Percentiles rank a stretch among this genome's conserved stretches.
Conservation (phyloP, 1,140 invertebrate genomes). For the Ptiloglossa arizonensis region DNA sequence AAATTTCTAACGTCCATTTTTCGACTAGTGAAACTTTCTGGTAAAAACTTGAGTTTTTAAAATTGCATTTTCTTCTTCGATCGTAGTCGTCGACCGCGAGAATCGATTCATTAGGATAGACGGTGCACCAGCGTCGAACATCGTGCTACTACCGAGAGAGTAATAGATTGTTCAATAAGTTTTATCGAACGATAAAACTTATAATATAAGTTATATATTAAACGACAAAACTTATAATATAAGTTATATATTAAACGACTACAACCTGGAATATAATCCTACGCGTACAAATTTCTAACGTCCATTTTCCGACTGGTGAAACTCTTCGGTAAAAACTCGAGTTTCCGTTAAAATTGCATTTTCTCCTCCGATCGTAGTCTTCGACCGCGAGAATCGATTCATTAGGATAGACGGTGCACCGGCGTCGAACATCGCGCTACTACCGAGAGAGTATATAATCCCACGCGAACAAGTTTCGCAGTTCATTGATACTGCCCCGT, state of each 20-base stretch:
- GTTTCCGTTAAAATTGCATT: background rate
- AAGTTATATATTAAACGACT: no score
- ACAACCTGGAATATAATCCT: no score
- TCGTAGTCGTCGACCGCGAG: background rate
- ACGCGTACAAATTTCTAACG: no score
- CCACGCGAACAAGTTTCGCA: conserved; percentile 68
- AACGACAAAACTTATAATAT: no score
- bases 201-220: no score
- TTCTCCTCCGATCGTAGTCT: conserved; percentile 8
- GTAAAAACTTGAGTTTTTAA: no score
- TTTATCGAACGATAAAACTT: no score
- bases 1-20: no score
- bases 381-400: background rate
- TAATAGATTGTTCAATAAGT: no score
- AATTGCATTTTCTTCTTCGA: background rate
- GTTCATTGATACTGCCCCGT: conserved; percentile 69
- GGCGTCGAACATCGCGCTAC: conserved; percentile 27
- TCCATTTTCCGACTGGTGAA: no score
- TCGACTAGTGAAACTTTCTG: no score
- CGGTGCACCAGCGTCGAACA: conserved; percentile 13
- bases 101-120: conserved; percentile 25
- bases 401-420: conserved; percentile 15
- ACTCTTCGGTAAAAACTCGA: no score
- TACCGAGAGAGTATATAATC: conserved; percentile 57
- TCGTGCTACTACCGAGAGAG: conserved; percentile 40